Evolutionary conservation across 64 coral and sea anemone species (phyloP), one percentile per base, ranked within the genome.

Genomic region (Trachythela sp.): DNA sequence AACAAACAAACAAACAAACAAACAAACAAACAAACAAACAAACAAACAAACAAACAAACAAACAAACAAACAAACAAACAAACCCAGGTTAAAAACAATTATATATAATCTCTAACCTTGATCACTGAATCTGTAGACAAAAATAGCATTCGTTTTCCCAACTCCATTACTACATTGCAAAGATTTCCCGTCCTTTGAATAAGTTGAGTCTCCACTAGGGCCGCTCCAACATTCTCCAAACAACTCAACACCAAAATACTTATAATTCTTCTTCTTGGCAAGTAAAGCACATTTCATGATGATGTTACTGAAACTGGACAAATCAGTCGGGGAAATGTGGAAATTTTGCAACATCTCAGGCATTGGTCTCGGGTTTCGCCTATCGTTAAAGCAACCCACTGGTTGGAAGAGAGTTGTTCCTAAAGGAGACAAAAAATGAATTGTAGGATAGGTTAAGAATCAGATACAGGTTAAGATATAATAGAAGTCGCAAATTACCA

Each of bases 201-300:
- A 94, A 27, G 59, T 48, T 0, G 60, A n/a, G 17, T 87, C 92
- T 1, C 40, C 92, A 76, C 39, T 68, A 0, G 70, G 85, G 34
- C 92, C 92, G 17, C 88, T 85, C 92, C 92, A 94, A 70, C 92
- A 94, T 59, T 94, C 92, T 20, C 92, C 92, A n/a, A 87, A 94
- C 86, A 90, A 90, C 76, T 94, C 88, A 11, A 94, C 39, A 48
- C 92, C 92, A 88, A 94, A 94, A 0, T 87, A 40, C 2, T 38
- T 90, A 75, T 94, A 94, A 7, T 88, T 88, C 39, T 91, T 90
- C 31, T 56, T 8, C 15, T 43, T 48, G 36, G 92, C 92, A 85
- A 70, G 87, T 50, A 90, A 29, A 14, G 92, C 92, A 32, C 92
- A 94, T 48, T 22, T 68, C 59, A 68, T 68, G 59, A 68, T 22